Conservation (phyloP, 1,140 invertebrate species). For the Nasonia longicornis region DNA sequence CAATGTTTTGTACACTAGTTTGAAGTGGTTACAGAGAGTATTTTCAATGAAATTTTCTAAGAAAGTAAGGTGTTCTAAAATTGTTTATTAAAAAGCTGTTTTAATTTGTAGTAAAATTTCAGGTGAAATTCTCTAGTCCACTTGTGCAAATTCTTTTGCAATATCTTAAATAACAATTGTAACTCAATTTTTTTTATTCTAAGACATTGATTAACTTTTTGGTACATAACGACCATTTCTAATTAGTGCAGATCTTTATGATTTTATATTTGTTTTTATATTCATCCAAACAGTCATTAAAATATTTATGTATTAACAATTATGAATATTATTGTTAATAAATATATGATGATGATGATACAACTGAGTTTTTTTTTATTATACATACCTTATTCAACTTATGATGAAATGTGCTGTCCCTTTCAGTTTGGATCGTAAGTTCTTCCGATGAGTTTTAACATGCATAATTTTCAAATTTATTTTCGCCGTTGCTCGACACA, state of each 20-base stretch:
- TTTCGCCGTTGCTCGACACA: too few species aligned
- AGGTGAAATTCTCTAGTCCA: slow-evolving; percentile 14
- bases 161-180: background rate
- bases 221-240: background rate
- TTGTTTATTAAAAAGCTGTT: background rate
- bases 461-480: too few species aligned
- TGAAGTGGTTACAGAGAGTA: background rate
- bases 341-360: background rate
- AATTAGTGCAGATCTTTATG: background rate
- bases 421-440: background rate
- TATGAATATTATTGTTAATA: slow-evolving; percentile 37
- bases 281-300: slow-evolving; percentile 2
- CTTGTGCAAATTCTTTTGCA: background rate
- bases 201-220: background rate
- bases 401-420: background rate
- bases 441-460: background rate
- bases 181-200: background rate
- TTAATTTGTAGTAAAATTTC: background rate
- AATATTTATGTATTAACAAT: slow-evolving; percentile 35
- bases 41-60: background rate
- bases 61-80: background rate
- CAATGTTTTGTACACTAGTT: background rate
- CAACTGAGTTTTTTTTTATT: background rate
- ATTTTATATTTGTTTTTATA: slow-evolving; percentile 11
- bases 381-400: background rate